Evolutionary conservation across 2,888 invertebrate species (phyloP), one percentile per base, ranked within the genome.

Genomic region (Alviniconcha strummeri): DNA sequence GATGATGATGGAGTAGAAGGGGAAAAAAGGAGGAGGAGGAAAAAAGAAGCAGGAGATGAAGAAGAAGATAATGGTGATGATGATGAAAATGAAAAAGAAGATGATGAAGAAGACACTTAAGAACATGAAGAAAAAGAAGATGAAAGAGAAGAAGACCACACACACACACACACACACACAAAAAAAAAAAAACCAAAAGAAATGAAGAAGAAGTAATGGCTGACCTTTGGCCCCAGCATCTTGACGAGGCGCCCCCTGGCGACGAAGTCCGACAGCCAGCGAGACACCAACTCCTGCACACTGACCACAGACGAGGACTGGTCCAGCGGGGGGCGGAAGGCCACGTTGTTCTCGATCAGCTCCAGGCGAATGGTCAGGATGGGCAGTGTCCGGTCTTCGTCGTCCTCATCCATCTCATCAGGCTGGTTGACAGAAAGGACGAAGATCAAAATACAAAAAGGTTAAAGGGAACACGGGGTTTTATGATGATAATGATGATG

Each of bases 311-410:
- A 92, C 7, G 92, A 92, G 60, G 86, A 89, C 87, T 92, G 91
- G 83, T 93, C 93, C 9, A 94, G 90, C 15, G 93, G 93, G 19
- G 94, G 94, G 67, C 91, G 86, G 90, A 93, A 93, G 60, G 91
- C 89, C 7, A 93, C 91, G 76, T 87, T 85, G 84, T 91, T 91
- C 86, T 93, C 92, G 55, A 93, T 92, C 87, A 94, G 87, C 86
- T 93, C 93, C 82, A 93, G 87, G n/a, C 93, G 91, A 55, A 94
- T 91, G 15, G 91, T 92, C 85, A 94, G 86, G 1, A 93, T 91
- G 0, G 93, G 93, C 60, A 91, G 85, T 19, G 89, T 85, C 5
- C 84, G 83, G 52, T 88, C 89, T 60, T 90, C 90, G 89, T 91
- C 85, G 9, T 85, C 77, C 19, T 82, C 84, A 57, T 84, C 79